Evolutionary conservation across 2,888 invertebrate genomes (phyloP).

Genomic region (Rhagophthalmus giganteus): DNA sequence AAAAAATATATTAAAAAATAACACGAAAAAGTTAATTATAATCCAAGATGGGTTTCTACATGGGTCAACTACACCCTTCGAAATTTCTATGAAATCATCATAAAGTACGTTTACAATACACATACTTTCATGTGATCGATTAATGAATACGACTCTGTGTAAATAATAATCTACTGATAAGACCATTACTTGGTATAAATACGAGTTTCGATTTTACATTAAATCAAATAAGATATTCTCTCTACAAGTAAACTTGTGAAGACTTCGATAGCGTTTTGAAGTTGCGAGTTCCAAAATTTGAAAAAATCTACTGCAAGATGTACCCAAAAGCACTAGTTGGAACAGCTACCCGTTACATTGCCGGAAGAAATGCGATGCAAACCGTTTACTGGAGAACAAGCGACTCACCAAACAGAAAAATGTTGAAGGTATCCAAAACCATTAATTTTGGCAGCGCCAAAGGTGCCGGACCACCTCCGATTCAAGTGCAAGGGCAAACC

Average conservation of each 20-base stretch:
- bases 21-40: too few relatives aligned
- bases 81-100: too few relatives aligned
- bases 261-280: not conserved
- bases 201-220: not conserved
- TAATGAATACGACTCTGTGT: constrained; percentile 7
- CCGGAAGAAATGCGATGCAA: constrained; percentile 73
- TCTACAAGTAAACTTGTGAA: not conserved
- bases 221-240: not conserved
- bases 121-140: constrained; percentile 6
- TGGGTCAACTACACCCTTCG: too few relatives aligned
- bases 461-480: constrained; percentile 8
- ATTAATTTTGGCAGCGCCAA: constrained; percentile 41
- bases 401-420: constrained; percentile 44
- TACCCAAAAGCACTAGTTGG: constrained; percentile 63
- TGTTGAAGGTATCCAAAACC: constrained; percentile 49
- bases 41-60: too few relatives aligned
- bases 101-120: too few relatives aligned
- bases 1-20: too few relatives aligned
- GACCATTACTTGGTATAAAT: constrained; percentile 9
- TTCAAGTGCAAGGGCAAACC: constrained; percentile 8
- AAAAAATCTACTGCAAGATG: constrained; percentile 40
- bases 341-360: constrained; percentile 71
- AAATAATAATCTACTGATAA: constrained; percentile 11
- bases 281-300: not conserved
- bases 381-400: constrained; percentile 75